These are phyloP conservation scores for Crocodylus rhombifer DNA, from an alignment of 2,797 vertebrate genomes.

Conservation along the genomic window DNA sequence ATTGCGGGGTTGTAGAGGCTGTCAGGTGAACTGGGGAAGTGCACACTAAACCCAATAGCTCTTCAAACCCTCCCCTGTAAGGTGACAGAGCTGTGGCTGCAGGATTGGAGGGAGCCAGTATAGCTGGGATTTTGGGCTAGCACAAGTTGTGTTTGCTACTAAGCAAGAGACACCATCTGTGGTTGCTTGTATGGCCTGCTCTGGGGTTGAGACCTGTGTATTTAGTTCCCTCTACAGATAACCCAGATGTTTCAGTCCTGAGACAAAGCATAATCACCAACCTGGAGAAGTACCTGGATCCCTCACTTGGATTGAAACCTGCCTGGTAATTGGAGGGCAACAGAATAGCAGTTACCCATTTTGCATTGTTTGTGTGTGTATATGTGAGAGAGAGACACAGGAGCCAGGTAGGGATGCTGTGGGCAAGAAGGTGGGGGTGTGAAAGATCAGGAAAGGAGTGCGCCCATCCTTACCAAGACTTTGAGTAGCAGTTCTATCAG, in stretches of 20 bases:
- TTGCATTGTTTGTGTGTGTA: no score
- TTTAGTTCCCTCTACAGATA: constrained; percentile 65
- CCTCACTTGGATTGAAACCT: constrained; percentile 74
- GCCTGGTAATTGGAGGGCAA: constrained; percentile 75
- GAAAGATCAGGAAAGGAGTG: no score
- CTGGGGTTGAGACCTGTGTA: background rate
- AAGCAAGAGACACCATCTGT: no score
- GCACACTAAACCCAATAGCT: no score
- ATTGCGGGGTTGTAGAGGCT: background rate
- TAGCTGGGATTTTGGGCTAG: background rate
- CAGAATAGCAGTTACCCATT: background rate
- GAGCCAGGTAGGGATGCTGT: no score
- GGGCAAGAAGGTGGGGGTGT: no score
- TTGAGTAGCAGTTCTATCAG: no score
- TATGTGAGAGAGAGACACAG: background rate
- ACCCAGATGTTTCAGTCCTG: constrained; percentile 64
- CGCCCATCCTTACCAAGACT: no score
- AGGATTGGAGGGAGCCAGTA: background rate
- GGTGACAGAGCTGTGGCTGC: background rate
- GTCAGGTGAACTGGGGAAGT: background rate
- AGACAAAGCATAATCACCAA: constrained; percentile 84
- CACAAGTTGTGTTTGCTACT: no score
- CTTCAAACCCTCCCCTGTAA: background rate
- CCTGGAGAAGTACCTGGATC: constrained; percentile 86
- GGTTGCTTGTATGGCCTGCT: background rate